Evolutionary conservation across 2,888 invertebrate genomes (phyloP), one percentile per base, ranked within the genome.

Genomic region (Cantharis lateralis): DNA sequence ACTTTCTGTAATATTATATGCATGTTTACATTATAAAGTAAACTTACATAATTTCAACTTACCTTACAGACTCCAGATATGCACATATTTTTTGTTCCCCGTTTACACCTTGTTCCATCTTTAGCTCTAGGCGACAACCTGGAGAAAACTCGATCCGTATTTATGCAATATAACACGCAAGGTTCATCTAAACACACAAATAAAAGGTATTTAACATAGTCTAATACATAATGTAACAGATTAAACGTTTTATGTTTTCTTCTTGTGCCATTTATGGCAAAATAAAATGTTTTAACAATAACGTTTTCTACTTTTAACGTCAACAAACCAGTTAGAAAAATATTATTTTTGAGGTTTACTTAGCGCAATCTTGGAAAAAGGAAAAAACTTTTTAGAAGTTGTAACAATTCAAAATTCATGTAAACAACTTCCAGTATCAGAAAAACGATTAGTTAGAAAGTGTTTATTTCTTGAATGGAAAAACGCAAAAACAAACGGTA

Each of bases 81-180:
- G 84, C 93, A 93, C 90, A 93, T 91, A 85, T 93, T 89, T 76
- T 90, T 89, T 0, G 91, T 90, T 15, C 92, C 92, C 0, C 90
- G 88, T 81, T 90, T 90, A 82, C 93, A 93, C 0, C 90, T 90
- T 0, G 93, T 93, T 13, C 93, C 93, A 84, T 93, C 93, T 64
- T 90, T 89, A 1, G 90, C 92, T 16, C 91, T 89, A 72, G 91
- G 91, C 68, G 89, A 89, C 83, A 93, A 86, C 84, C 91, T 90
- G 15, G 91, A 90, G 71, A 90, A 91, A 81, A 91, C 90, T 82
- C 89, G 89, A 78, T 90, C 88, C 73, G 90, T 89, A 68, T 92
- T 92, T 80, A 91, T 89, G 84, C 93, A 93, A 84, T 91, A 91
- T 69, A 93, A 87, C 81, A 91, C 90, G 83, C 93, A 93, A 0